Conservation (phyloP, 2,888 invertebrate species). For the Nymphalis polychloros region DNA sequence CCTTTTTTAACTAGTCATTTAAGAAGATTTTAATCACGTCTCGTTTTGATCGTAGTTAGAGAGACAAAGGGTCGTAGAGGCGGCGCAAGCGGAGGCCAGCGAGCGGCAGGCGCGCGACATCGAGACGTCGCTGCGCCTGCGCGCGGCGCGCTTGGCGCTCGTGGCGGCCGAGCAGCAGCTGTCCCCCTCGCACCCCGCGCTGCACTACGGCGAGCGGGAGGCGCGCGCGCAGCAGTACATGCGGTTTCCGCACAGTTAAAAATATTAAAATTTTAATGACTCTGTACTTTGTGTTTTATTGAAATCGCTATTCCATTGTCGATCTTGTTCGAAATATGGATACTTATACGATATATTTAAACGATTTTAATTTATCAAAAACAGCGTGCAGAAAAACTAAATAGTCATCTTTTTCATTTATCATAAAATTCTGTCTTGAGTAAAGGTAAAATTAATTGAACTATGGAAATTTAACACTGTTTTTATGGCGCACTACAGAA, state of each 20-base stretch:
- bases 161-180: slow-evolving; percentile 58
- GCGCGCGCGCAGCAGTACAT: slow-evolving; percentile 54
- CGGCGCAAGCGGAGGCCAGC: slow-evolving; percentile 51
- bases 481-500: too few species aligned
- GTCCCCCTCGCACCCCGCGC: slow-evolving; percentile 56
- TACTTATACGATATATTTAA: too few species aligned
- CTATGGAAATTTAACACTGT: too few species aligned
- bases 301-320: too few species aligned
- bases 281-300: background rate
- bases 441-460: too few species aligned
- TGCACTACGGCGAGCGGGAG: slow-evolving; percentile 55
- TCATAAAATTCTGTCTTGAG: too few species aligned
- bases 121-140: slow-evolving; percentile 57
- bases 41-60: slow-evolving; percentile 52
- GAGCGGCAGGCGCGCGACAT: slow-evolving; percentile 50
- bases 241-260: slow-evolving; percentile 30
- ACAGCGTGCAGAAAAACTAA: too few species aligned
- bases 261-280: background rate
- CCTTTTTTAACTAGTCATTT: too few species aligned
- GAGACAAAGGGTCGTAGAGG: slow-evolving; percentile 63
- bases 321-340: too few species aligned
- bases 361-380: too few species aligned
- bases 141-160: slow-evolving; percentile 62
- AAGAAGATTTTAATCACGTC: too few species aligned
- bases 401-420: too few species aligned